Evolutionary conservation across 2,888 invertebrate species (phyloP).

Genomic region (Saturnia japonica): DNA sequence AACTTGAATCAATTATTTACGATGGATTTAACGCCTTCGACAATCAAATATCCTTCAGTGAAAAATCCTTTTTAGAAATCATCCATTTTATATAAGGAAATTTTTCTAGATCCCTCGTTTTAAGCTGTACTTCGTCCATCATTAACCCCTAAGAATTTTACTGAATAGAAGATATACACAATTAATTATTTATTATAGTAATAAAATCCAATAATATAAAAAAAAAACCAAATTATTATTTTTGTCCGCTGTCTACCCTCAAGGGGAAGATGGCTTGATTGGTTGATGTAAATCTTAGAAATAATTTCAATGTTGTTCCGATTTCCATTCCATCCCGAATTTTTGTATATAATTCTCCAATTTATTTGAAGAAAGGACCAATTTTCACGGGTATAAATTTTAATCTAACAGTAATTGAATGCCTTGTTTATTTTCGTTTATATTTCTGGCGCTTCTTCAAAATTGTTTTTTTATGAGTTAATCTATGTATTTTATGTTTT

Average conservation of each 20-base stretch:
- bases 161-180: too few species aligned
- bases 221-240: not conserved
- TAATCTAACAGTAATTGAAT: slow-evolving; percentile 1
- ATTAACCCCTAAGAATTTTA: too few species aligned
- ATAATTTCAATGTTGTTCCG: not conserved
- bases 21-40: too few species aligned
- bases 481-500: too few species aligned
- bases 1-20: too few species aligned
- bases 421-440: not conserved
- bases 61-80: too few species aligned
- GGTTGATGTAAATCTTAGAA: not conserved
- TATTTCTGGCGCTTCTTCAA: not conserved
- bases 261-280: not conserved
- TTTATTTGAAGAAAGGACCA: not conserved
- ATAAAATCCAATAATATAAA: not conserved
- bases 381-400: slow-evolving; percentile 8
- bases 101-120: too few species aligned
- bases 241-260: not conserved
- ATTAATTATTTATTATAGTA: not conserved
- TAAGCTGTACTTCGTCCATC: too few species aligned
- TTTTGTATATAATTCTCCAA: not conserved
- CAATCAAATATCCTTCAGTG: too few species aligned
- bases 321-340: not conserved
- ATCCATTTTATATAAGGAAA: too few species aligned
- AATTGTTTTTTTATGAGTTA: not conserved